These are phyloP conservation scores for Lucilia cuprina DNA, from an alignment of 1,140 invertebrate genomes.

Conservation along the genomic window DNA sequence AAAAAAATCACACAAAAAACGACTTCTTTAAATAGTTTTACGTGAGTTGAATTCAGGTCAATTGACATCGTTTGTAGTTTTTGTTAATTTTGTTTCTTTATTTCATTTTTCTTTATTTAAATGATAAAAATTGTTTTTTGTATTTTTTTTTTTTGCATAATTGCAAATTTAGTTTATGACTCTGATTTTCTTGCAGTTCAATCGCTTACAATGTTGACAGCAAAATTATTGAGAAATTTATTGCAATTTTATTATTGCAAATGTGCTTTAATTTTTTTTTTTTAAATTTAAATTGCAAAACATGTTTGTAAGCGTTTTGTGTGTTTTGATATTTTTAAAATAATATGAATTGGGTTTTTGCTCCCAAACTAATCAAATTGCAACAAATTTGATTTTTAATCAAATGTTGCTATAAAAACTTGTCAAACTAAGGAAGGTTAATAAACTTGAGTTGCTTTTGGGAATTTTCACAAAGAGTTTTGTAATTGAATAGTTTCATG, in stretches of 20 bases:
- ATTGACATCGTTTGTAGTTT: not conserved
- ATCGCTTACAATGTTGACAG: not conserved
- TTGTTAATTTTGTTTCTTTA: not conserved
- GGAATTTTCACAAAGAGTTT: not conserved
- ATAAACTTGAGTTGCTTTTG: not conserved
- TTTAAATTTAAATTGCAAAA: not conserved
- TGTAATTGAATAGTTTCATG: too few relatives aligned
- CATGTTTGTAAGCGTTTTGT: not conserved
- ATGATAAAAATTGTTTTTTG: too few relatives aligned
- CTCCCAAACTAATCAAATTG: not conserved
- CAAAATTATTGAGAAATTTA: slow-evolving; percentile 12
- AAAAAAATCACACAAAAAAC: too few relatives aligned
- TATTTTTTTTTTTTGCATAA: not conserved
- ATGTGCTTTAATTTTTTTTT: not conserved
- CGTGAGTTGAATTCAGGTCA: slow-evolving; percentile 16
- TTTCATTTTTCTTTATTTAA: not conserved
- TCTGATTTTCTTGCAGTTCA: not conserved
- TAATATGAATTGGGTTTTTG: not conserved
- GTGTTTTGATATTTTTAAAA: not conserved
- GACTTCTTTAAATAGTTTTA: not conserved
- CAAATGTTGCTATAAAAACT: not conserved
- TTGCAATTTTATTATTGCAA: not conserved
- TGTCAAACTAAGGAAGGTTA: not conserved
- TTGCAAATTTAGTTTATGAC: not conserved
- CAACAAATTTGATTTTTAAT: not conserved